These are phyloP conservation scores for Drosophila atripex DNA, from an alignment of 2,888 invertebrate species.

Conservation along the genomic window DNA sequence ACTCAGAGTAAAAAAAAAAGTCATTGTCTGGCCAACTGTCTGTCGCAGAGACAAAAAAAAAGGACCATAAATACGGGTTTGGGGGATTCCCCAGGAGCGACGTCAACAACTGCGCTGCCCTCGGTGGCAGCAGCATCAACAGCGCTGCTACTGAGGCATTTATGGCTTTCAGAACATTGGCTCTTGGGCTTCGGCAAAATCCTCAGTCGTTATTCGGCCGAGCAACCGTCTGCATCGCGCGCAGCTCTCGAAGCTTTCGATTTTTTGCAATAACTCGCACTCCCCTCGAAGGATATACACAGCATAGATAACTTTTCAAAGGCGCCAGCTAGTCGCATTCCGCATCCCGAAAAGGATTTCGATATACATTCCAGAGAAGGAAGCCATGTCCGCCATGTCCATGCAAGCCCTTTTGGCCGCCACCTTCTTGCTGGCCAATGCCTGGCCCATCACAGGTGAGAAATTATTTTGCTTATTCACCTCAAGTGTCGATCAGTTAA, in stretches of 20 bases:
- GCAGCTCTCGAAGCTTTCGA: slow-evolving; percentile 42
- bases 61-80: background rate
- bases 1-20: slow-evolving; percentile 14
- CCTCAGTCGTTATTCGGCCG: slow-evolving; percentile 70
- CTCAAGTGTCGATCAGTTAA: slow-evolving; percentile 27
- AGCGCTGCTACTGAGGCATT: slow-evolving; percentile 23
- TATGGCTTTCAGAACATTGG: slow-evolving; percentile 31
- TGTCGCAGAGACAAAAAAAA: slow-evolving; percentile 7
- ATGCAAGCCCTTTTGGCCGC: slow-evolving; percentile 64
- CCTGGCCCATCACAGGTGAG: slow-evolving; percentile 70
- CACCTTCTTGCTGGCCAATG: slow-evolving; percentile 65
- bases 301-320: slow-evolving; percentile 31
- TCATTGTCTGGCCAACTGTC: slow-evolving; percentile 25
- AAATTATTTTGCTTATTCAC: background rate
- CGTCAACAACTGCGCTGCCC: slow-evolving; percentile 26
- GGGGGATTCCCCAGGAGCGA: slow-evolving; percentile 40
- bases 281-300: slow-evolving; percentile 39
- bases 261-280: slow-evolving; percentile 11
- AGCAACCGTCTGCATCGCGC: slow-evolving; percentile 75
- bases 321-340: slow-evolving; percentile 66
- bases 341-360: slow-evolving; percentile 38
- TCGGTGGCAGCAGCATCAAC: slow-evolving; percentile 25
- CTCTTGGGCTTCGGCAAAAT: slow-evolving; percentile 58
- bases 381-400: slow-evolving; percentile 58
- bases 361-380: slow-evolving; percentile 19